Percentiles rank a stretch among this genome's conserved stretches.
Evolutionary conservation across 2,113 vertebrate species (phyloP).

Genomic region (Halichoerus grypus): DNA sequence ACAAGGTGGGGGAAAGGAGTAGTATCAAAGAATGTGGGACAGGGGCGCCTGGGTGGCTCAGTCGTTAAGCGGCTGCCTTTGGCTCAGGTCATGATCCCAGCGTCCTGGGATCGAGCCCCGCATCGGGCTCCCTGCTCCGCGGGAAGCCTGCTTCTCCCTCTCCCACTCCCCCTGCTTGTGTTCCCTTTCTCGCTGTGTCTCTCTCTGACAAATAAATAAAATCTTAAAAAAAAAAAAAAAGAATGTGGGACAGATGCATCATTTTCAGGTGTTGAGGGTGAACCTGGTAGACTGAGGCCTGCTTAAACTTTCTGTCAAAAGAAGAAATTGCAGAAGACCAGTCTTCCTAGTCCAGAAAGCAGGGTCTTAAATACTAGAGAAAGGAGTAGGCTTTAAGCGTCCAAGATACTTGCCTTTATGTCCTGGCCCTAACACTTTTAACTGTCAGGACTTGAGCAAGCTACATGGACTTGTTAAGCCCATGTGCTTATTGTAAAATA

Average conservation of each 20-base stretch:
- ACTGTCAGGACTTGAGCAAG: background rate
- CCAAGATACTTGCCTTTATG: background rate
- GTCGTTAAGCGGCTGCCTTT: too few species aligned
- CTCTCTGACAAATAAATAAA: too few species aligned
- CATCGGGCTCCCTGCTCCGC: too few species aligned
- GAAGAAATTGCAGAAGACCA: background rate
- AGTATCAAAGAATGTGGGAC: background rate
- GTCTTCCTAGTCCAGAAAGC: background rate
- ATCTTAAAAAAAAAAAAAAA: too few species aligned
- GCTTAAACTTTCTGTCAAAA: background rate
- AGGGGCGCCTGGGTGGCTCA: too few species aligned
- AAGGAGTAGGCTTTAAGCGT: background rate
- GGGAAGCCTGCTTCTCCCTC: too few species aligned
- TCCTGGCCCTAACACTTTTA: background rate
- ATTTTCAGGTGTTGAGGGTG: background rate
- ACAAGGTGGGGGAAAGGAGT: background rate
- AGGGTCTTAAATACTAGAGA: background rate
- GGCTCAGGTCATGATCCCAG: too few species aligned
- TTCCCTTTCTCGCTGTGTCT: too few species aligned
- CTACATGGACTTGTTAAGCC: background rate
- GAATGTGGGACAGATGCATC: background rate
- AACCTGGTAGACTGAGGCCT: background rate
- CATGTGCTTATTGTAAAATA: background rate
- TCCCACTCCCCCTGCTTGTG: too few species aligned
- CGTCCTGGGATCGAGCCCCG: too few species aligned